These are phyloP conservation scores for Lamellibrachia columna DNA, from an alignment of 2,888 invertebrate species.

Conservation along the genomic window DNA sequence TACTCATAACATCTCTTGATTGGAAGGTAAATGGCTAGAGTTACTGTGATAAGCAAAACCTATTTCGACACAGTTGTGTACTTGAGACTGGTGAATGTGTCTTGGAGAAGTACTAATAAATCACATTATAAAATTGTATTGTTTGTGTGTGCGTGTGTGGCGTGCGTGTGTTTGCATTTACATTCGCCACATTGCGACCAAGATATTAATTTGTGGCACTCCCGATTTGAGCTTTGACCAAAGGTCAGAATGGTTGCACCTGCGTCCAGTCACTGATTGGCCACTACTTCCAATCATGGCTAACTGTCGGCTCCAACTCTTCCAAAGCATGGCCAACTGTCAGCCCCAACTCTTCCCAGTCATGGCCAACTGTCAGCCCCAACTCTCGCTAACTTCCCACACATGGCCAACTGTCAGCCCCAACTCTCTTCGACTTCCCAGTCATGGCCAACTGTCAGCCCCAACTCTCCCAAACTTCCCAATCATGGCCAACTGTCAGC, in stretches of 20 bases:
- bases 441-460: too few species aligned
- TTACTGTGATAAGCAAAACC: conserved; percentile 1
- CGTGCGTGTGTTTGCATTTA: neutral
- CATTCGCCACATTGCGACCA: neutral
- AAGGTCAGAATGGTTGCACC: neutral
- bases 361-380: too few species aligned
- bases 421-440: too few species aligned
- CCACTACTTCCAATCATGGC: too few species aligned
- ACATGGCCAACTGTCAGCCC: too few species aligned
- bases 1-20: neutral
- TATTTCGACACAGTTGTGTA: neutral
- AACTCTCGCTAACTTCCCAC: too few species aligned
- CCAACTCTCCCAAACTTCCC: too few species aligned
- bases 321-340: too few species aligned
- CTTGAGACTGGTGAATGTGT: neutral
- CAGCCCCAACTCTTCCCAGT: too few species aligned
- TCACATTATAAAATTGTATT: neutral
- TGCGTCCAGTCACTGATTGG: neutral
- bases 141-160: neutral
- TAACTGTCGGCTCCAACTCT: too few species aligned
- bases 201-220: neutral
- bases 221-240: neutral
- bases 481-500: too few species aligned
- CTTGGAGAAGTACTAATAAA: neutral
- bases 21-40: neutral